These are phyloP conservation scores for Eonycteris spelaea DNA, from an alignment of 2,113 vertebrate species.

Conservation along the genomic window DNA sequence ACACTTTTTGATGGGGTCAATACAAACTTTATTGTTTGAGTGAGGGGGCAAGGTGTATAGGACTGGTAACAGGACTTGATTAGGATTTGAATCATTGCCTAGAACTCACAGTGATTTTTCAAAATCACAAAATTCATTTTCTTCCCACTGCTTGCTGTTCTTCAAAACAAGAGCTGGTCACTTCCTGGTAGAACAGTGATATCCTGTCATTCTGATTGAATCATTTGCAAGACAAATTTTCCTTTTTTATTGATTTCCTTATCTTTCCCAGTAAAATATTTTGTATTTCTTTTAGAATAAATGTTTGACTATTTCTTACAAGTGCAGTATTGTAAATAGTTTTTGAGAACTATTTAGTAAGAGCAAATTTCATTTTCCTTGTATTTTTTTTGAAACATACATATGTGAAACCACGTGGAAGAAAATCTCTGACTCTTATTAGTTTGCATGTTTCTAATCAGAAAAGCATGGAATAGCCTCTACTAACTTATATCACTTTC, in stretches of 20 bases:
- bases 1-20: background rate
- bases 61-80: background rate
- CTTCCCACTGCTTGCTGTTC: background rate
- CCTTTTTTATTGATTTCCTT: background rate
- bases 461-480: background rate
- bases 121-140: slow-evolving; percentile 19
- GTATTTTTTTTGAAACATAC: background rate
- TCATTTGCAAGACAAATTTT: background rate
- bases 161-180: slow-evolving; percentile 49
- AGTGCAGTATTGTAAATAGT: background rate
- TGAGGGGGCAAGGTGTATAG: background rate
- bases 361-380: background rate
- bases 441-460: background rate
- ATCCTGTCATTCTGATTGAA: slow-evolving; percentile 11
- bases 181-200: slow-evolving; percentile 9
- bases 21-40: background rate
- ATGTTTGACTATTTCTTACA: background rate
- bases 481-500: background rate
- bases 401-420: background rate
- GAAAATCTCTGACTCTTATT: background rate
- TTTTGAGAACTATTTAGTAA: slow-evolving; percentile 6
- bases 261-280: background rate
- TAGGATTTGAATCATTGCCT: background rate
- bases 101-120: background rate
- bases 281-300: background rate